phyloP scores from a whole-genome alignment of 2,113 vertebrate species.

The Ictalurus punctatus region DNA sequence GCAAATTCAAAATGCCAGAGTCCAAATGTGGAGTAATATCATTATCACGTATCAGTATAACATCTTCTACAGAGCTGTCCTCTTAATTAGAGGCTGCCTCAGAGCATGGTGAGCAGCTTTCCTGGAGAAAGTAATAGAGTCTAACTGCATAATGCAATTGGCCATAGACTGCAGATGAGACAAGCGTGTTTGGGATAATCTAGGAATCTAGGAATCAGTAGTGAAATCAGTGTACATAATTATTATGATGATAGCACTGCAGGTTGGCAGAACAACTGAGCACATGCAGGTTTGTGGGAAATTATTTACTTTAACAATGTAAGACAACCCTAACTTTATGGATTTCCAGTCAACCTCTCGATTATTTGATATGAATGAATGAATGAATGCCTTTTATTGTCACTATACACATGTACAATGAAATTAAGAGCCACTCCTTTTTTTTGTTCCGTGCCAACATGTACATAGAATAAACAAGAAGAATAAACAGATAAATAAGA shows the following conservation, averaged over 20 bases:
- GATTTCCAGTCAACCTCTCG: neutral
- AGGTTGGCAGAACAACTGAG: neutral
- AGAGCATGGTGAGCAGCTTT: constrained; percentile 32
- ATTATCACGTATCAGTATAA: constrained; percentile 20
- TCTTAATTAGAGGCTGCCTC: constrained; percentile 42
- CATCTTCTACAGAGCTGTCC: constrained; percentile 45
- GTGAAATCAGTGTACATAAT: constrained; percentile 36
- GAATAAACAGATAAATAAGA: no score
- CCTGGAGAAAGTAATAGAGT: constrained; percentile 38
- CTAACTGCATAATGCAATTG: constrained; percentile 55
- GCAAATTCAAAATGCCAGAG: neutral
- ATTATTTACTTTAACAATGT: neutral
- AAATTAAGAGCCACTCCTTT: no score
- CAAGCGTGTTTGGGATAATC: constrained; percentile 29
- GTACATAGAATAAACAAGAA: no score
- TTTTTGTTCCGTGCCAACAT: no score
- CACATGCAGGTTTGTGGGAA: neutral
- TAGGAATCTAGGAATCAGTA: constrained; percentile 22
- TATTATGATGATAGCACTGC: constrained; percentile 21
- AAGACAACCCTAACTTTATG: neutral
- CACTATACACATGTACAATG: no score
- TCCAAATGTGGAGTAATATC: constrained; percentile 6
- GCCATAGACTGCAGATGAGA: constrained; percentile 40
- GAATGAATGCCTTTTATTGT: no score
- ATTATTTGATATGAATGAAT: neutral